Evolutionary conservation across 2,888 invertebrate species (phyloP), one percentile per base, ranked within the genome.

Genomic region (Lithosia quadra): DNA sequence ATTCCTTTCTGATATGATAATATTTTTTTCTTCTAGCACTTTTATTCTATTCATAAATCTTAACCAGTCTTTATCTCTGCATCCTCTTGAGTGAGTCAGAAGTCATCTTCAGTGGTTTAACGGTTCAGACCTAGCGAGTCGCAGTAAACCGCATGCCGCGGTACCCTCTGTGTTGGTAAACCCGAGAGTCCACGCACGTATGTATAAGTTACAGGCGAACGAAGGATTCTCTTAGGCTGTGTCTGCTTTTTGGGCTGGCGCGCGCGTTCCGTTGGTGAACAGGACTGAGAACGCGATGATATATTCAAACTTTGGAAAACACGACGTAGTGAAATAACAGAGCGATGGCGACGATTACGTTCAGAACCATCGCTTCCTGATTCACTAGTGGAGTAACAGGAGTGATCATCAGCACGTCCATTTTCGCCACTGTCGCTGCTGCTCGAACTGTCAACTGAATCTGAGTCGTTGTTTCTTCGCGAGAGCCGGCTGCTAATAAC

Each of bases 161-260:
- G 97, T 33, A 98, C 97, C 84, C 98, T 95, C 87, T 97, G 97
- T 0, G 98, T 98, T 10, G 98, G 98, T 67, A 98, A 91, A 11
- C 98, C 98, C 13, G 98, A 98, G 75, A 97, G 95, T 62, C 98
- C 98, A 76, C 96, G 96, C 2, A 97, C 97, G 89, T 98, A 98
- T 15, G 97, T 97, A 89, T 98, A 98, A 0, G 97, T 96, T 15
- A 97, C 97, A 1, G 98, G 98, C 65, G 97, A 96, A 53, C 98
- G 95, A 13, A 98, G 94, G 74, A 98, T 98, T 80, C 97, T 96
- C 86, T 97, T 97, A 1, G 97, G 97, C 68, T 96, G 96, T 55
- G 93, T 91, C 83, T 96, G 96, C 79, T 96, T 96, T 84, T 96
- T 96, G n/a, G 92, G 91, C 68, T 87, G 91, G 13, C 94, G 88